Evolutionary conservation across 1,140 invertebrate genomes (phyloP).

Genomic region (Neodiprion pinetum): DNA sequence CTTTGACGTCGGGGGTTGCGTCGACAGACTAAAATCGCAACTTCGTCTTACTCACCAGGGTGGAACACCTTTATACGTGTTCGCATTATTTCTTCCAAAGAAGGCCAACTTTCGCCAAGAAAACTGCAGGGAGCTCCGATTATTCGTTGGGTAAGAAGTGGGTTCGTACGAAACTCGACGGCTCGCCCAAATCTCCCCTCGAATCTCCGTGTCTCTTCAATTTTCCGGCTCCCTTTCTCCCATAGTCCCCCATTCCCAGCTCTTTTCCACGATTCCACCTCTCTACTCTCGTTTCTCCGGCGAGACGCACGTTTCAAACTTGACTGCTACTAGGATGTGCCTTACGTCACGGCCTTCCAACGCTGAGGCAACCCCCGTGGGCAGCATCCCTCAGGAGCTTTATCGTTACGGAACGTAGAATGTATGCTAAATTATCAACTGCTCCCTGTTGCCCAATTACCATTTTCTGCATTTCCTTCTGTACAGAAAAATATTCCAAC

Average conservation of each 20-base stretch:
- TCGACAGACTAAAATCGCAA: too few relatives aligned
- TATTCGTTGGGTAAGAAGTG: not conserved
- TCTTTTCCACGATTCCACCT: not conserved
- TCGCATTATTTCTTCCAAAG: too few relatives aligned
- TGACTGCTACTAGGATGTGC: not conserved
- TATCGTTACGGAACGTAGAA: slow-evolving; percentile 16
- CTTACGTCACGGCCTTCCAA: not conserved
- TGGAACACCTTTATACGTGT: too few relatives aligned
- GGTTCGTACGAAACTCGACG: too few relatives aligned
- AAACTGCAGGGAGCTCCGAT: not conserved
- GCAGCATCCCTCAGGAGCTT: slow-evolving; percentile 8
- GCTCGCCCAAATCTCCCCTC: too few relatives aligned
- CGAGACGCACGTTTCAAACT: slow-evolving; percentile 2
- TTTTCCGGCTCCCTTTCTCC: too few relatives aligned
- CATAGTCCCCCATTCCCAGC: not conserved
- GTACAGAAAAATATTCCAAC: not conserved
- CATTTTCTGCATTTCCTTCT: slow-evolving; percentile 32
- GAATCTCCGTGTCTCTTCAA: too few relatives aligned
- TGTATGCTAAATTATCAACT: slow-evolving; percentile 43
- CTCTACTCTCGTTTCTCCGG: not conserved
- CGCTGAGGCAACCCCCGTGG: not conserved
- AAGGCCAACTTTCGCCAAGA: not conserved
- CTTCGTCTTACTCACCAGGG: too few relatives aligned
- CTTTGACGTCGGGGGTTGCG: too few relatives aligned
- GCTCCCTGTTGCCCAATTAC: slow-evolving; percentile 43